Evolutionary conservation across 2,113 vertebrate species (phyloP).

Genomic region (Rhombomys opimus): DNA sequence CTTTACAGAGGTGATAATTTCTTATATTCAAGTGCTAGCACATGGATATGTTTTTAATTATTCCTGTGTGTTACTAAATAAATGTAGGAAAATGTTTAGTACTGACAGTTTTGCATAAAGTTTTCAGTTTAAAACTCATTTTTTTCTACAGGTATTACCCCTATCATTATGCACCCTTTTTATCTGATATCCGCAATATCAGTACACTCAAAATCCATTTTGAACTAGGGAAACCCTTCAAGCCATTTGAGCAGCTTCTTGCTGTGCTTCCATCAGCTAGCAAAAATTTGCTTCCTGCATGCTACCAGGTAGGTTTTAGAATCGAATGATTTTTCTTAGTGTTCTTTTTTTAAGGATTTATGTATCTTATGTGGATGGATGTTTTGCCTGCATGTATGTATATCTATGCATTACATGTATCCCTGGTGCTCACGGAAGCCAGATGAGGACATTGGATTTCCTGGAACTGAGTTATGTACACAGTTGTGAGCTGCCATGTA

Average conservation of each 20-base stretch:
- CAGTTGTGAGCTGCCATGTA: neutral
- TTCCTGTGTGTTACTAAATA: constrained; percentile 40
- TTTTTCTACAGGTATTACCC: constrained; percentile 94
- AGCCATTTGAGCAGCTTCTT: constrained; percentile 98
- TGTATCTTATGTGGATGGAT: neutral
- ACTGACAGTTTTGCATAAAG: constrained; percentile 29
- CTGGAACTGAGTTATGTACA: neutral
- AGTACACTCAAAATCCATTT: constrained; percentile 91
- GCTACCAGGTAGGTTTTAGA: constrained; percentile 91
- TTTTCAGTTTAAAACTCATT: constrained; percentile 62
- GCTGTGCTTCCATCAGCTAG: constrained; percentile 97
- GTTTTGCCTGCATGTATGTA: neutral
- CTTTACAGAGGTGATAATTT: neutral
- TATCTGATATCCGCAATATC: constrained; percentile 95
- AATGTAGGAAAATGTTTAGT: constrained; percentile 1
- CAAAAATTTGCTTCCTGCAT: constrained; percentile 93
- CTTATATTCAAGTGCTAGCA: constrained; percentile 30
- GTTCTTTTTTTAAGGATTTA: neutral
- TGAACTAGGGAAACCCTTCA: constrained; percentile 95
- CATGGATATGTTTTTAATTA: constrained; percentile 48
- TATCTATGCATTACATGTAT: neutral
- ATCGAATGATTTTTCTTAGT: neutral
- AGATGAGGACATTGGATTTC: neutral
- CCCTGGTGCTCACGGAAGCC: neutral
- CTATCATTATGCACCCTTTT: constrained; percentile 97